phyloP scores from a whole-genome alignment of 2,888 invertebrate genomes.

The Conomelus anceps region DNA sequence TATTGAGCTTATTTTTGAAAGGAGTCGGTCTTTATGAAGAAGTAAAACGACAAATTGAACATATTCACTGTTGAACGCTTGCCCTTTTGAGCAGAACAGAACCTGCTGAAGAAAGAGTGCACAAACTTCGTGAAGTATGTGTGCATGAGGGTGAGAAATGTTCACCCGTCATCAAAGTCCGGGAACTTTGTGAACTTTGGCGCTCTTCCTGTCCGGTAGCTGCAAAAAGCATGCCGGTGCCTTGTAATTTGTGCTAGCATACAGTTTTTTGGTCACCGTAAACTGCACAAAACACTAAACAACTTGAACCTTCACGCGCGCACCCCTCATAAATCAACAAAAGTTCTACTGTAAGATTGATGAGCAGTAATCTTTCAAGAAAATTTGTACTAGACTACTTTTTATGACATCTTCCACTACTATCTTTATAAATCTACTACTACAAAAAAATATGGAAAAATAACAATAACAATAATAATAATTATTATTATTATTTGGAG shows the following conservation, averaged over 20 bases:
- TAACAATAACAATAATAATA: too few species aligned
- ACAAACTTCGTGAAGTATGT: neutral
- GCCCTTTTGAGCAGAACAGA: neutral
- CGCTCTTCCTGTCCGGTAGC: neutral
- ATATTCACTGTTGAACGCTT: neutral
- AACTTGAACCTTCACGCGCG: neutral
- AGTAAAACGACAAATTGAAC: neutral
- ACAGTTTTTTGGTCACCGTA: neutral
- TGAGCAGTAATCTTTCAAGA: neutral
- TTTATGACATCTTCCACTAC: too few species aligned
- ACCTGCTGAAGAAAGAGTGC: neutral
- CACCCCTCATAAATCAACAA: neutral
- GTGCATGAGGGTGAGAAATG: neutral
- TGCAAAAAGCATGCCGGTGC: neutral
- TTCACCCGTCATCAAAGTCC: neutral
- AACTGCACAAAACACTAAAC: neutral
- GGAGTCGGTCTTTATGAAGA: neutral
- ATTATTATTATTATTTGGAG: too few species aligned
- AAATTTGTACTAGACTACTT: neutral
- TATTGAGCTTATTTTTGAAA: neutral
- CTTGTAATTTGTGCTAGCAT: neutral
- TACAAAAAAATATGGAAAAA: too few species aligned
- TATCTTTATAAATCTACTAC: too few species aligned
- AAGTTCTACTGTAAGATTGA: neutral
- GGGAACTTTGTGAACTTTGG: neutral